Percentiles rank a stretch among this genome's conserved stretches.
These are phyloP conservation scores for Cichlasoma orientale DNA, from an alignment of 2,797 vertebrate genomes.

Conservation along the genomic window DNA sequence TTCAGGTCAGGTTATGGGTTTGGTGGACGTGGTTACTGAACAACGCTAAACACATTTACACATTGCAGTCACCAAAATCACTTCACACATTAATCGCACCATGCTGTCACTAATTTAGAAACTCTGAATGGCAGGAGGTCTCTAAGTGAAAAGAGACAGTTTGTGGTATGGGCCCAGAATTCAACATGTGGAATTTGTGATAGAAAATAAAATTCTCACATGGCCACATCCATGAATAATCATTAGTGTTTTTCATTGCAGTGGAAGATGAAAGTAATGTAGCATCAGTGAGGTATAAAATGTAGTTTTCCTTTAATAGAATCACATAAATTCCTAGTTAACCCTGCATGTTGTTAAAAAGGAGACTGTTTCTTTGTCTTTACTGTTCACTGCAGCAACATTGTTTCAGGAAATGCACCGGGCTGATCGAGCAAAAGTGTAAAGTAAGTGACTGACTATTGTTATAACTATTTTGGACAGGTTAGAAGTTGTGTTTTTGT, in stretches of 20 bases:
- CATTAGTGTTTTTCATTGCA: not conserved
- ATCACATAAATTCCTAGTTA: conserved; percentile 20
- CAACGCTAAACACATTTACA: not conserved
- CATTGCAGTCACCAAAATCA: not conserved
- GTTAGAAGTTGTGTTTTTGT: not conserved
- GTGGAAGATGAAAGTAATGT: not conserved
- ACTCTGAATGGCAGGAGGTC: not conserved
- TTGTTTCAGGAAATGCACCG: conserved; percentile 85
- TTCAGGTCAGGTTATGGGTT: not conserved
- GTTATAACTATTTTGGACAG: conserved; percentile 33
- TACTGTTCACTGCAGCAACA: conserved; percentile 82
- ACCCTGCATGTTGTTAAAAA: conserved; percentile 49
- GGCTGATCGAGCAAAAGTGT: conserved; percentile 83
- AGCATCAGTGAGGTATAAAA: conserved; percentile 5
- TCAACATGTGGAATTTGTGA: not conserved
- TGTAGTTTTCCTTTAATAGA: not conserved
- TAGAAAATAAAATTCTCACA: not conserved
- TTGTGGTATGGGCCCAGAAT: not conserved
- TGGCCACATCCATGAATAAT: not conserved
- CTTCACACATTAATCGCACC: not conserved
- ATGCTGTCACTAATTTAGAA: not conserved
- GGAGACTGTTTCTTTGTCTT: conserved; percentile 73
- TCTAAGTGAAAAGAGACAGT: not conserved
- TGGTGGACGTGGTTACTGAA: not conserved
- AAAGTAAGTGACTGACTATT: conserved; percentile 81